Evolutionary conservation across 2,888 invertebrate species (phyloP).

Genomic region (Tricholauxania praeusta): DNA sequence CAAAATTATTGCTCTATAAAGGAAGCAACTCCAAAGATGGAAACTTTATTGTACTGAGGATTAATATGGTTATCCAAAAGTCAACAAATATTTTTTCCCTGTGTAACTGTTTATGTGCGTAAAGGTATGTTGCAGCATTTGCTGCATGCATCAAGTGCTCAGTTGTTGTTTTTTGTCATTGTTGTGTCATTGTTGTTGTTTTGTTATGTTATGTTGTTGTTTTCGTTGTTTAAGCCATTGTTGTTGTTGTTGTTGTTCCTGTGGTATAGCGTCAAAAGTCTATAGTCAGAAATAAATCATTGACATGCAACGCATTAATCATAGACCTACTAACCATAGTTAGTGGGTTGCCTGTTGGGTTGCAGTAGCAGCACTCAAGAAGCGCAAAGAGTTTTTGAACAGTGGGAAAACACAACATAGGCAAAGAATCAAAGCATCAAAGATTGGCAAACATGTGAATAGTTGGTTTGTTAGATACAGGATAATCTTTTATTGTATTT

Average conservation of each 20-base stretch:
- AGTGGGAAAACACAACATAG: too few relatives aligned
- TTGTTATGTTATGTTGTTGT: slow-evolving; percentile 8
- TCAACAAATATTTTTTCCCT: not conserved
- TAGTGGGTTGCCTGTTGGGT: slow-evolving; percentile 1
- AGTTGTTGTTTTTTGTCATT: slow-evolving; percentile 19
- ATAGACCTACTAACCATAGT: slow-evolving; percentile 23
- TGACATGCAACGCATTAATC: slow-evolving; percentile 33
- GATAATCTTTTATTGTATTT: too few relatives aligned
- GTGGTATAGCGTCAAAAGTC: slow-evolving; percentile 24
- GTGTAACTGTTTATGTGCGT: slow-evolving; percentile 4
- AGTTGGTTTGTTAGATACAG: too few relatives aligned
- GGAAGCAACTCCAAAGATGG: too few relatives aligned
- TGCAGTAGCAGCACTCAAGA: too few relatives aligned
- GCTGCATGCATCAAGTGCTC: slow-evolving; percentile 19
- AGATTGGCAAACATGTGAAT: too few relatives aligned
- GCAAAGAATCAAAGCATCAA: too few relatives aligned
- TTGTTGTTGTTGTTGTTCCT: not conserved
- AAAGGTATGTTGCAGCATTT: slow-evolving; percentile 13
- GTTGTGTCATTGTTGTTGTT: not conserved
- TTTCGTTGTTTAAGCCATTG: not conserved
- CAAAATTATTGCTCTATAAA: too few relatives aligned
- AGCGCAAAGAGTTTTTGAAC: too few relatives aligned
- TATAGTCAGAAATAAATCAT: slow-evolving; percentile 32
- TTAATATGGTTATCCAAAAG: too few relatives aligned
- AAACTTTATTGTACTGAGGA: too few relatives aligned